A percentile compares a stretch with the other conserved stretches of the same genome.
Evolutionary conservation across 2,888 invertebrate genomes (phyloP).

Genomic region (Papilio gigon): DNA sequence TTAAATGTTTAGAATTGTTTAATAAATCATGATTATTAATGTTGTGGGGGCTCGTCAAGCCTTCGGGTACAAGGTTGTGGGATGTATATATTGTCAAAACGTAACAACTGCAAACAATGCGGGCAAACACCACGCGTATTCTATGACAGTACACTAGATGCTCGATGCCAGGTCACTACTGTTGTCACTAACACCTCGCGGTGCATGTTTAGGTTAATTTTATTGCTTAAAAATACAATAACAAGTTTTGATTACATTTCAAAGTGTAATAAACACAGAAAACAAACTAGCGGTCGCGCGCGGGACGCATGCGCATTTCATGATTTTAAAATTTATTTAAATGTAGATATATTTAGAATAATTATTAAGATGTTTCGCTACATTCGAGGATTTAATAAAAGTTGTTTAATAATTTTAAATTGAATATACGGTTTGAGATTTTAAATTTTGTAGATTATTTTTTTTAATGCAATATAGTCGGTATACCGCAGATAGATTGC

Average conservation of each 20-base stretch:
- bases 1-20: conserved; percentile 1
- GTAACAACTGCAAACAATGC: neutral
- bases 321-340: no score
- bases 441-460: no score
- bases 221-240: neutral
- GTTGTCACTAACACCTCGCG: neutral
- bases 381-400: no score
- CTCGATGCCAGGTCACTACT: neutral
- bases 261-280: neutral
- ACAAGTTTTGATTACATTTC: neutral
- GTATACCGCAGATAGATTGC: no score
- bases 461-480: no score
- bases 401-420: no score
- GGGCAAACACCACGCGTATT: neutral
- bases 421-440: no score
- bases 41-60: conserved; percentile 5
- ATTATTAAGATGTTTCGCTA: no score
- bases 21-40: neutral
- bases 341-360: no score
- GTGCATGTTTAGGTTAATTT: conserved; percentile 1
- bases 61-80: conserved; percentile 10
- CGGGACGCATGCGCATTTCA: no score
- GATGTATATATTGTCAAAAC: neutral
- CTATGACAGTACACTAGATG: neutral
- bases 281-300: no score